These are phyloP conservation scores for Orussus abietinus DNA, from an alignment of 1,140 invertebrate genomes.

Conservation along the genomic window DNA sequence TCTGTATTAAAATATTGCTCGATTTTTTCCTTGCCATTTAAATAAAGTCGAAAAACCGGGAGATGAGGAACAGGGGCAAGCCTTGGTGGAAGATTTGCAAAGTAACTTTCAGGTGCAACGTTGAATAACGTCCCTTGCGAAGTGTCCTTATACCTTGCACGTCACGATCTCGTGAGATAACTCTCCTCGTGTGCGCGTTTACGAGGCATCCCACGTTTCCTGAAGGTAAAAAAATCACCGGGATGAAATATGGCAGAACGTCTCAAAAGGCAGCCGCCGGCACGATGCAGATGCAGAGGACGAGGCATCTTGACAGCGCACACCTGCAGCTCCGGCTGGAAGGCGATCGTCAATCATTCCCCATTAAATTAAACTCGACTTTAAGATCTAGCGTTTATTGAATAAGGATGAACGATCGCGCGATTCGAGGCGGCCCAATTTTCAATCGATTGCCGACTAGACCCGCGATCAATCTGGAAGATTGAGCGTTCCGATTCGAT, in stretches of 20 bases:
- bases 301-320: too few species aligned
- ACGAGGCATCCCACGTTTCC: conserved; percentile 24
- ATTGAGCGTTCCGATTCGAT: too few species aligned
- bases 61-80: too few species aligned
- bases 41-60: too few species aligned
- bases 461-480: too few species aligned
- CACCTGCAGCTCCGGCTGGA: conserved; percentile 14
- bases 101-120: too few species aligned
- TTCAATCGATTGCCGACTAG: too few species aligned
- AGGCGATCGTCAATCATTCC: conserved; percentile 3
- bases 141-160: conserved; percentile 11
- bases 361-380: not conserved
- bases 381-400: too few species aligned
- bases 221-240: conserved; percentile 21
- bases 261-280: conserved; percentile 28
- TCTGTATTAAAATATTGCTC: too few species aligned
- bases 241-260: conserved; percentile 26
- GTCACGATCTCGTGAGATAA: conserved; percentile 12
- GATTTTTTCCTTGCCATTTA: too few species aligned
- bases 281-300: conserved; percentile 20
- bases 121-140: conserved; percentile 12
- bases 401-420: too few species aligned
- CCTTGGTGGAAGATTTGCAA: not conserved
- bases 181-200: conserved; percentile 9
- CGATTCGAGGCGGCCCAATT: too few species aligned